These are phyloP conservation scores for Cololabis saira DNA, from an alignment of 2,113 vertebrate species.

Conservation along the genomic window DNA sequence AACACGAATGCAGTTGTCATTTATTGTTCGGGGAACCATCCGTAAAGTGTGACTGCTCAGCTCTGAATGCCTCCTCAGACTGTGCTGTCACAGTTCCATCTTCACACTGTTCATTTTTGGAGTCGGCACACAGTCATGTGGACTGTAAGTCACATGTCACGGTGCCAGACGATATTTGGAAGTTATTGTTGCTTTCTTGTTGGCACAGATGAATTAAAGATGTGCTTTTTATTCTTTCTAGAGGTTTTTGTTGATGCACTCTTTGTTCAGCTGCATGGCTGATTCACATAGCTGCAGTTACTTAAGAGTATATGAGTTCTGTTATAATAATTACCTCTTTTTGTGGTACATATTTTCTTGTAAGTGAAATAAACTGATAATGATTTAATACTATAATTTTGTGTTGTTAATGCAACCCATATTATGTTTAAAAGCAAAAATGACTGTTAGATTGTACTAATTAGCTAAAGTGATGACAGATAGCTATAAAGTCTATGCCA, in stretches of 20 bases:
- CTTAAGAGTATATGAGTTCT: no score
- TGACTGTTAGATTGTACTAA: no score
- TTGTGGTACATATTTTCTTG: no score
- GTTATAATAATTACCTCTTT: no score
- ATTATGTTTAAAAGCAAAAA: no score
- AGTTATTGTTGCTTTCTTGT: conserved; percentile 2
- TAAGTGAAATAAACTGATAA: no score
- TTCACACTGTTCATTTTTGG: conserved; percentile 17
- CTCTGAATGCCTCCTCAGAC: conserved; percentile 21
- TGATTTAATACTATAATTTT: no score
- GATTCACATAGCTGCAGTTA: background rate
- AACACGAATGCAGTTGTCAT: conserved; percentile 16
- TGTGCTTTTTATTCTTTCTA: conserved; percentile 8
- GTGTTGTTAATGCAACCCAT: no score
- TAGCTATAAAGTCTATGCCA: no score
- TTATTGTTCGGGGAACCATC: conserved; percentile 26
- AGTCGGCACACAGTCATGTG: background rate
- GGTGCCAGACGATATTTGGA: background rate
- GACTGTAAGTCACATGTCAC: conserved; percentile 12
- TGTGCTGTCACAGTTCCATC: conserved; percentile 11
- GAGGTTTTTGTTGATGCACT: background rate
- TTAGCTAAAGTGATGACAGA: no score
- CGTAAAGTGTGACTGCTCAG: conserved; percentile 32
- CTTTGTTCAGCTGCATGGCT: background rate
- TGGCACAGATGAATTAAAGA: background rate